Evolutionary conservation across 1,140 invertebrate genomes (phyloP), one percentile per base, ranked within the genome.

Genomic region (Drosophila arawakana): DNA sequence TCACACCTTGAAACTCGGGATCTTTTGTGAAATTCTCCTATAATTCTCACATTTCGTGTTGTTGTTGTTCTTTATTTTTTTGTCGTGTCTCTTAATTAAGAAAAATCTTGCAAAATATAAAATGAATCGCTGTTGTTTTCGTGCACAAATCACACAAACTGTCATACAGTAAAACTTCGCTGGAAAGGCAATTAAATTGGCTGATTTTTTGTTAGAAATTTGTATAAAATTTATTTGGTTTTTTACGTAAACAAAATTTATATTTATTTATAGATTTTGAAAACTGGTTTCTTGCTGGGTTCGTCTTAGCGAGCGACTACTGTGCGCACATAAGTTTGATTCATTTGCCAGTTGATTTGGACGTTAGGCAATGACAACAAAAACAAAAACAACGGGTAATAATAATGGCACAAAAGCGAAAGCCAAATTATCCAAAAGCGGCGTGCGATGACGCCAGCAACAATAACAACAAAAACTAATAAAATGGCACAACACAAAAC

Each of bases 351-450:
- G 66, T 82, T 80, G 72, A 55, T 67, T 67, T 65, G 66, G 73
- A 58, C 73, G 76, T 86, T 88, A 89, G 84, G 82, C 82, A 86
- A 57, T n/a, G 60, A 13, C 55, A 58, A 18, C 46, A 60, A 15
- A 35, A 52, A 9, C 52, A 47, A 4, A 15, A 47, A 50, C 35
- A 44, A 10, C 37, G 44, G 11, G 18, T 55, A 65, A 73, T 55
- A 65, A 73, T 69, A 73, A 88, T 88, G 80, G 83, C 69, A 82
- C 83, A 88, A 86, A 86, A 86, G 82, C 82, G 82, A 86, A 86
- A 86, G 83, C 83, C 69, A 86, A 86, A 88, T 88, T 86, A 85
- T 85, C 82, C 82, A 88, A 88, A 86, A 80, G 62, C 68, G 82
- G 82, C 57, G 44, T 76, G 63, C 75, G 82, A 57, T 77, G 78